Evolutionary conservation across 2,797 vertebrate genomes (phyloP), one percentile per base, ranked within the genome.

Genomic region (Craterocephalus amniculus): DNA sequence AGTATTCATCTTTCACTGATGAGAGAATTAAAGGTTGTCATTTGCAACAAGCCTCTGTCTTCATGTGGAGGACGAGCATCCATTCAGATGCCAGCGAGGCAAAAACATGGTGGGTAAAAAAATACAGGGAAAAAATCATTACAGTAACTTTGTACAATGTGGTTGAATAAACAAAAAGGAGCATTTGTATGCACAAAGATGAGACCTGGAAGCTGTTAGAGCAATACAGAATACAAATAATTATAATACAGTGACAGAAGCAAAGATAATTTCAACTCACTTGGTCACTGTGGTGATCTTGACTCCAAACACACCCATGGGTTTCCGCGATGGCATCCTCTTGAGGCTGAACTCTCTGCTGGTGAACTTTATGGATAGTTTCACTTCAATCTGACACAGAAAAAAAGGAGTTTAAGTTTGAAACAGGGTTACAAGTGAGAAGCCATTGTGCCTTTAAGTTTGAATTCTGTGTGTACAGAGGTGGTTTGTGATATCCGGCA

Each of bases 281-380:
- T 97, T 99, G 82, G 98, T 99, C 80, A 99, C 98, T 3, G 96
- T 91, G 0, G 96, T 95, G 8, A 99, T 99, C 93, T 98, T 99
- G 82, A 99, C 91, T 48, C 98, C 98, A 22, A 99, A 99, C 66
- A 99, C 98, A 0, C 98, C 98, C 0, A 97, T 95, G 83, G 97
- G 97, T 72, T 98, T 99, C 63, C 96, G 92, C 9, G 97, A 98
- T 0, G 97, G 96, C 94, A 97, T 96, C 84, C 96, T 95, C 84
- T 99, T 99, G 87, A 99, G 89, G 89, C 98, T 99, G 83, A 99
- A 98, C 85, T 99, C 98, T 55, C 98, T 93, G 67, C 96, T 99
- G 71, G 96, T 99, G 84, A 99, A 98, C 94, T 97, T 99, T 86
- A 99, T 91, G 0, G 97, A 99, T 3, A 99, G 92, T 82, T 99